Percentiles rank a stretch among this genome's conserved stretches.
Evolutionary conservation across 2,113 vertebrate genomes (phyloP).

Genomic region (Addax nasomaculatus): DNA sequence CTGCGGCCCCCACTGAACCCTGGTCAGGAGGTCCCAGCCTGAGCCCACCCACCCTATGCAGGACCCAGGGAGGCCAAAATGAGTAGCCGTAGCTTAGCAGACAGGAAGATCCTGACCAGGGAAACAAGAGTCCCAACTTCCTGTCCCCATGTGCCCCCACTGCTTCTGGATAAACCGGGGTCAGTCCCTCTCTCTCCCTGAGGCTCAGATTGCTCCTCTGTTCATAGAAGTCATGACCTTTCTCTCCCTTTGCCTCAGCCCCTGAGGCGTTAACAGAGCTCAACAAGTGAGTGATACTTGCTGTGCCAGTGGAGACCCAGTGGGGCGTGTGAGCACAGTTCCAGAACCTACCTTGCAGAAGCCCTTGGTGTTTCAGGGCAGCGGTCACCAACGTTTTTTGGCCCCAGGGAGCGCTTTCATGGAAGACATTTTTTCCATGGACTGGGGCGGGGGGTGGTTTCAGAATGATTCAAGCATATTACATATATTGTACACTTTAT

Average conservation of each 20-base stretch:
- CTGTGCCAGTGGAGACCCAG: not conserved
- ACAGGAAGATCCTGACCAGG: not conserved
- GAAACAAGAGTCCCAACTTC: not conserved
- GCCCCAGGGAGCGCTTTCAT: not conserved
- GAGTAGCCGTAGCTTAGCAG: not conserved
- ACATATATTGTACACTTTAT: not conserved
- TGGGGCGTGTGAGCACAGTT: fast-evolving
- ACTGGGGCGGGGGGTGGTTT: not conserved
- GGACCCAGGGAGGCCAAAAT: not conserved
- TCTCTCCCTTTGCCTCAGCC: not conserved
- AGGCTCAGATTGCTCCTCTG: not conserved
- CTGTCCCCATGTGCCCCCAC: not conserved
- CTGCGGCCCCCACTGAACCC: too few species aligned
- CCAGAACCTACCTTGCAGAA: not conserved
- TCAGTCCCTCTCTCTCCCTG: not conserved
- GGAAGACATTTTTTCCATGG: not conserved
- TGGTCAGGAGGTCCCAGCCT: not conserved
- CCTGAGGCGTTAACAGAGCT: not conserved
- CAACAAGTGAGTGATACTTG: not conserved
- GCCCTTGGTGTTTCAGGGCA: not conserved
- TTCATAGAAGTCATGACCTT: not conserved
- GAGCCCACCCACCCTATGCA: not conserved
- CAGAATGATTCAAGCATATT: not conserved
- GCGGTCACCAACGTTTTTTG: not conserved
- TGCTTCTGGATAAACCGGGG: not conserved